Percentiles rank a stretch among this genome's conserved stretches.
phyloP scores from a whole-genome alignment of 2,888 invertebrate genomes.

The Galeruca laticollis region DNA sequence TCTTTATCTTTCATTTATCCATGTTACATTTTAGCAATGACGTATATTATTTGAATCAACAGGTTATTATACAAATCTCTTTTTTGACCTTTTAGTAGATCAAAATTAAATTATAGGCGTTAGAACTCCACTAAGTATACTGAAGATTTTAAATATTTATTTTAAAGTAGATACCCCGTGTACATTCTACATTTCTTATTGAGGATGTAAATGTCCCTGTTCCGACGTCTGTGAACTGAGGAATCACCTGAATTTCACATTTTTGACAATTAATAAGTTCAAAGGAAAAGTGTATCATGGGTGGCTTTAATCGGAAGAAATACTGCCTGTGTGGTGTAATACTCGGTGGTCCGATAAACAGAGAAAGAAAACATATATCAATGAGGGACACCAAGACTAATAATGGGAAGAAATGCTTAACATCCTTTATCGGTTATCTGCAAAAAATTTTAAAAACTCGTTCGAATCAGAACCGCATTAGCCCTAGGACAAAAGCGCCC shows the following conservation, averaged over 20 bases:
- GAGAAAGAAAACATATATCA: conserved; percentile 32
- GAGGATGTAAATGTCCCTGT: not conserved
- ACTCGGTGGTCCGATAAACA: conserved; percentile 37
- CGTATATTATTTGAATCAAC: no score
- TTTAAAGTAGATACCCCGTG: no score
- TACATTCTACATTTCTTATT: not conserved
- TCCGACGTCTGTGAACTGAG: not conserved
- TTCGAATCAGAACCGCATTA: conserved; percentile 22
- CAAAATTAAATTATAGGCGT: no score
- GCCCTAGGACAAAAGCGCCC: not conserved
- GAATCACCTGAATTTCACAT: conserved; percentile 31
- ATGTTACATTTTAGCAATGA: no score
- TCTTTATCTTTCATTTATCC: no score
- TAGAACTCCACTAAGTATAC: no score
- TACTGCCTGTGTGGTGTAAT: conserved; percentile 39
- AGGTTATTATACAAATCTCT: no score
- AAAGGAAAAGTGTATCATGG: conserved; percentile 43
- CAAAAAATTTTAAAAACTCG: conserved; percentile 35
- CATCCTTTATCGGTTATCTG: conserved; percentile 39
- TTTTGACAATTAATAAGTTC: conserved; percentile 45
- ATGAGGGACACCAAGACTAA: conserved; percentile 33
- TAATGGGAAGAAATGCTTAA: conserved; percentile 42
- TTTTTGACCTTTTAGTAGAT: no score
- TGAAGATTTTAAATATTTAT: no score
- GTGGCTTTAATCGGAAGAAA: conserved; percentile 38